phyloP scores from a whole-genome alignment of 2,797 vertebrate species.

The Sebastes reedi region DNA sequence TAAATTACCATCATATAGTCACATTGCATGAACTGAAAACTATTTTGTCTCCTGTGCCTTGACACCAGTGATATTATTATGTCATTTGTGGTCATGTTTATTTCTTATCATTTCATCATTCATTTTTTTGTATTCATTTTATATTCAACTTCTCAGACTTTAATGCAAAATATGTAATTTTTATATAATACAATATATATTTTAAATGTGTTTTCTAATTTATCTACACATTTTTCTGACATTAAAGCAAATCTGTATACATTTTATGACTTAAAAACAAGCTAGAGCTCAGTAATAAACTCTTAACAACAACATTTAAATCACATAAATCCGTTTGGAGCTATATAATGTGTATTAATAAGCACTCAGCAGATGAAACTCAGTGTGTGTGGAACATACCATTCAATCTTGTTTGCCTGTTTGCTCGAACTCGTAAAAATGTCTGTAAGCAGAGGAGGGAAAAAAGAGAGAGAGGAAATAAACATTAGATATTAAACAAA shows the following conservation, averaged over 20 bases:
- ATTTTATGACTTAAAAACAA: background rate
- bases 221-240: background rate
- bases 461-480: slow-evolving; percentile 55
- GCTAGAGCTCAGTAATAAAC: background rate
- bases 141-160: background rate
- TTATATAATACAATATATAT: background rate
- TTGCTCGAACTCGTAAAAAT: slow-evolving; percentile 97
- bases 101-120: background rate
- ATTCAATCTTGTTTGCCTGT: slow-evolving; percentile 98
- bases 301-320: background rate
- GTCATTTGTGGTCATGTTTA: background rate
- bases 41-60: background rate
- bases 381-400: slow-evolving; percentile 82
- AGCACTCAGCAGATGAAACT: background rate
- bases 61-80: background rate
- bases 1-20: background rate
- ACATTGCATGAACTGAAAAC: background rate
- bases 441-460: slow-evolving; percentile 84
- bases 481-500: slow-evolving; percentile 47
- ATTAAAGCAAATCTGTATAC: background rate
- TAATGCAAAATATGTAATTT: accelerated
- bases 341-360: background rate
- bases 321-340: accelerated
- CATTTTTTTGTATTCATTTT: background rate
- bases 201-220: background rate